Conservation (phyloP, 2,797 vertebrate genomes). For the Karalla daura region DNA sequence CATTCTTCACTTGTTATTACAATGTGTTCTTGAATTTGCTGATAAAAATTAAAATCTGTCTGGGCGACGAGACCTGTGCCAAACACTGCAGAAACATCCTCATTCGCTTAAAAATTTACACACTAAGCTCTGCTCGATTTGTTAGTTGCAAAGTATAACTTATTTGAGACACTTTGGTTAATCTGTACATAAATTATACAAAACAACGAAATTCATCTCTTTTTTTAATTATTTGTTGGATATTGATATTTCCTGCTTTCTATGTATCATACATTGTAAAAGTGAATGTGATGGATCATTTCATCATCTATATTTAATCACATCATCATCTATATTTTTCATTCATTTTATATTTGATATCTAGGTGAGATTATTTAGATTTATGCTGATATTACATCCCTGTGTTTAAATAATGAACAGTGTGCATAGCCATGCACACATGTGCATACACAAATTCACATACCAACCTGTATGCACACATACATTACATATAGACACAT, state of each 20-base stretch:
- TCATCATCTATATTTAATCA: too few relatives aligned
- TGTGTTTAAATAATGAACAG: neutral
- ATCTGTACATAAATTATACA: too few relatives aligned
- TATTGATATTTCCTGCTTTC: too few relatives aligned
- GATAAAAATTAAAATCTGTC: conserved; percentile 70
- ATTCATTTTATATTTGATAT: neutral
- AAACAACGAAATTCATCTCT: too few relatives aligned
- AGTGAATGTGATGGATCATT: too few relatives aligned
- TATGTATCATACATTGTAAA: too few relatives aligned
- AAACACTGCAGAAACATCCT: conserved; percentile 9
- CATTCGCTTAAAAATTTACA: neutral
- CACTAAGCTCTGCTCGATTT: neutral
- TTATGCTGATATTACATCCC: neutral
- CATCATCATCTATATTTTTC: too few relatives aligned
- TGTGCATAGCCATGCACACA: neutral
- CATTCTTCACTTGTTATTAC: conserved; percentile 61
- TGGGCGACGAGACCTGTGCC: conserved; percentile 52
- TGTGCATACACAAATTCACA: neutral
- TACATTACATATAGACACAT: too few relatives aligned
- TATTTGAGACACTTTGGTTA: too few relatives aligned
- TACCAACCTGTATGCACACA: neutral
- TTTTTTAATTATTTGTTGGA: too few relatives aligned
- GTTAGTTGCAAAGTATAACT: too few relatives aligned
- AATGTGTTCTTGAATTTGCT: conserved; percentile 62
- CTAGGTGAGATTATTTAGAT: neutral